Conservation (phyloP, 2,888 invertebrate species). For the Tigriopus californicus region DNA sequence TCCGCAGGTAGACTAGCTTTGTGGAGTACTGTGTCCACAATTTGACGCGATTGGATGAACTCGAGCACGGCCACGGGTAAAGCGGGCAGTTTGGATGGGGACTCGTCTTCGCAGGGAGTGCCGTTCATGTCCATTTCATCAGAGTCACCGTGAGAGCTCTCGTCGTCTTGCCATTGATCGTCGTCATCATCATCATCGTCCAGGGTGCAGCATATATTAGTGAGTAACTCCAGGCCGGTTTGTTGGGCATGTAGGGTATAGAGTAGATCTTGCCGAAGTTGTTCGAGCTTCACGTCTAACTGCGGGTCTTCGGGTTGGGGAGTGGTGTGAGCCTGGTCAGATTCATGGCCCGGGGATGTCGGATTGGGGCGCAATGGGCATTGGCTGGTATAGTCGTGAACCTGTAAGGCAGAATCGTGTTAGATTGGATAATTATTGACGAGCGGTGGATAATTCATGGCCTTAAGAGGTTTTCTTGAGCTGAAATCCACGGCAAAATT, state of each 20-base stretch:
- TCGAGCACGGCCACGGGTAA: slow-evolving; percentile 24
- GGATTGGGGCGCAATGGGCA: no score
- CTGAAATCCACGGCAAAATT: no score
- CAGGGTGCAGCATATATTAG: slow-evolving; percentile 48
- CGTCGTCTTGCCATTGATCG: slow-evolving; percentile 17
- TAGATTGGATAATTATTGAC: no score
- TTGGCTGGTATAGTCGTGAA: no score
- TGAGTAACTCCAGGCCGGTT: slow-evolving; percentile 45
- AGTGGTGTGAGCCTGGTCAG: no score
- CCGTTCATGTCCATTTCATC: slow-evolving; percentile 23
- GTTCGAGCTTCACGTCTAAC: no score
- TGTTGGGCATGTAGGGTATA: slow-evolving; percentile 46
- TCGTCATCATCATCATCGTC: slow-evolving; percentile 29
- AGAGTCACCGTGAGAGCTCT: slow-evolving; percentile 17
- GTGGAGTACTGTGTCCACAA: slow-evolving; percentile 41
- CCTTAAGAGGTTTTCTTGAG: no score
- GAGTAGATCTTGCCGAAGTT: slow-evolving; percentile 20
- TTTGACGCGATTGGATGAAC: slow-evolving; percentile 37
- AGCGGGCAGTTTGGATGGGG: neutral
- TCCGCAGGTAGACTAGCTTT: slow-evolving; percentile 35
- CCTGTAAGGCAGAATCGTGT: no score
- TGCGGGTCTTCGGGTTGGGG: no score
- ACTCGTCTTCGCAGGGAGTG: neutral
- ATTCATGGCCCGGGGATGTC: no score
- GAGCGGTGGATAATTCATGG: no score